Percentiles rank a stretch among this genome's conserved stretches.
These are phyloP conservation scores for Coregonus clupeaformis DNA, from an alignment of 2,113 vertebrate genomes.

Conservation along the genomic window DNA sequence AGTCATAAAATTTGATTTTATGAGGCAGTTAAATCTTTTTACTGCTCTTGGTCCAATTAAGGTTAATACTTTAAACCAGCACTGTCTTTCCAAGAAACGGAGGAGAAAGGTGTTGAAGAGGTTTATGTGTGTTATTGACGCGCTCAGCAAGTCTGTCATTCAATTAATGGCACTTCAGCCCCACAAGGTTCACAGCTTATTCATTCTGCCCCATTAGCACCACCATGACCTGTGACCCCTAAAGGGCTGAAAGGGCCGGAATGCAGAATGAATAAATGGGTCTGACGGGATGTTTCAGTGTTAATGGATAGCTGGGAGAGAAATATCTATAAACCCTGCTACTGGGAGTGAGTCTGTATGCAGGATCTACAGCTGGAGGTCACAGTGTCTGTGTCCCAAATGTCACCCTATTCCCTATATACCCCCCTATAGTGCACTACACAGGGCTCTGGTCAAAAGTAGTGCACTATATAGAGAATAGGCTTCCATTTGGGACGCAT, in stretches of 20 bases:
- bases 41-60: not conserved
- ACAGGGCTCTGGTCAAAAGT: too few relatives aligned
- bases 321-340: slow-evolving; percentile 30
- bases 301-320: slow-evolving; percentile 39
- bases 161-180: slow-evolving; percentile 4
- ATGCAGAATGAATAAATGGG: not conserved
- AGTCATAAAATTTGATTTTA: too few relatives aligned
- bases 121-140: not conserved
- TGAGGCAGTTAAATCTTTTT: too few relatives aligned
- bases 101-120: too few relatives aligned
- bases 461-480: too few relatives aligned
- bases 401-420: too few relatives aligned
- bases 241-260: slow-evolving; percentile 43
- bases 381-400: not conserved
- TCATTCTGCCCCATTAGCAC: slow-evolving; percentile 32
- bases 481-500: too few relatives aligned
- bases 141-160: slow-evolving; percentile 30
- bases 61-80: not conserved
- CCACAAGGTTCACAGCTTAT: slow-evolving; percentile 2
- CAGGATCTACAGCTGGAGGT: not conserved
- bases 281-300: not conserved
- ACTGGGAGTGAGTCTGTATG: slow-evolving; percentile 1
- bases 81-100: too few relatives aligned
- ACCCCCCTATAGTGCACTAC: too few relatives aligned
- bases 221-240: slow-evolving; percentile 29